A percentile compares a stretch with the other conserved stretches of the same genome.
Conservation (phyloP, 1,140 invertebrate genomes). For the Achatina immaculata region DNA sequence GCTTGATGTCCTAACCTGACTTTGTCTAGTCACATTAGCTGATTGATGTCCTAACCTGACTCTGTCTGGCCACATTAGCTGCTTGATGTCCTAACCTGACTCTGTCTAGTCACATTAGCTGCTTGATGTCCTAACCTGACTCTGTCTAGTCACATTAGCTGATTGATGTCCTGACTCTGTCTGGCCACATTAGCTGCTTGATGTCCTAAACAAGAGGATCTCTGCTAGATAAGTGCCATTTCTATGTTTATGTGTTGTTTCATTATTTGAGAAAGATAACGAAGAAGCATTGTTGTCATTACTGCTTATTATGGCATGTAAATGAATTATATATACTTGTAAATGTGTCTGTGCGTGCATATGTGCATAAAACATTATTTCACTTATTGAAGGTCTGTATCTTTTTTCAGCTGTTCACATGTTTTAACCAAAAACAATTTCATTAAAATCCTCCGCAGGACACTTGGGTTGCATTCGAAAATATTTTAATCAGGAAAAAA, state of each 20-base stretch:
- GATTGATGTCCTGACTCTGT: background rate
- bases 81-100: background rate
- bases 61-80: background rate
- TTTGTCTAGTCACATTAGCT: too few relatives aligned
- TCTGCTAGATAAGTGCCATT: background rate
- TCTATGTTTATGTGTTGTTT: background rate
- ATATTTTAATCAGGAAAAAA: slow-evolving; percentile 21
- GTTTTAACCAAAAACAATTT: background rate
- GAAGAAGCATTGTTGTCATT: background rate
- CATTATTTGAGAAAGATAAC: background rate
- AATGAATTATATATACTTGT: background rate
- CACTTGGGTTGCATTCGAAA: slow-evolving; percentile 2
- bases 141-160: background rate
- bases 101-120: background rate
- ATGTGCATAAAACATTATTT: background rate
- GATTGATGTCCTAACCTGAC: too few relatives aligned
- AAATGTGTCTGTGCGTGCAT: background rate
- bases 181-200: background rate
- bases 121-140: background rate
- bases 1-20: too few relatives aligned
- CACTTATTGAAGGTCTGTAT: background rate
- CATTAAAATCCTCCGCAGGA: slow-evolving; percentile 5
- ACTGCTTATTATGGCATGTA: too few relatives aligned
- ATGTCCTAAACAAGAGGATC: background rate
- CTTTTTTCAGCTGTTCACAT: background rate